Conservation (phyloP, 2,113 vertebrate species). For the Corvus moneduloides region DNA sequence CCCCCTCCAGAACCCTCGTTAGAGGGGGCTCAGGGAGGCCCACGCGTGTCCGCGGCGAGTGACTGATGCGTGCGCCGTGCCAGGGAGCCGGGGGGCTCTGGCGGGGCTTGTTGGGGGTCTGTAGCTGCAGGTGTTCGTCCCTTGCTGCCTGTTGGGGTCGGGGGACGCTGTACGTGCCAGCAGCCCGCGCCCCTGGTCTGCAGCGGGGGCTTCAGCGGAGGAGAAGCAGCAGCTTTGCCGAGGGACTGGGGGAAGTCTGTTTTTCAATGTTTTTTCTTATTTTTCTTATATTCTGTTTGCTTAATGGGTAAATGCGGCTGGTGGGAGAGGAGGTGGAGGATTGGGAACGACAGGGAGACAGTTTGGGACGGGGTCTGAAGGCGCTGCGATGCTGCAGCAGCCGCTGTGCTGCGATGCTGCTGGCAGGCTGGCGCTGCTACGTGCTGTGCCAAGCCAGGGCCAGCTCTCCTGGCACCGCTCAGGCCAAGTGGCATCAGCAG, state of each 20-base stretch:
- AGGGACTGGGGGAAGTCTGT: not conserved
- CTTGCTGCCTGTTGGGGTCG: not conserved
- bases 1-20: fast-evolving
- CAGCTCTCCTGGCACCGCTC: not conserved
- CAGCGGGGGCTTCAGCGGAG: not conserved
- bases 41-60: not conserved
- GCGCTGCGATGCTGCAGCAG: not conserved
- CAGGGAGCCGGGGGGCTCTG: not conserved
- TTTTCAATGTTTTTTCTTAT: fast-evolving
- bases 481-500: not conserved
- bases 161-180: not conserved
- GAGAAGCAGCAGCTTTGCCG: not conserved
- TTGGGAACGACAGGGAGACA: fast-evolving
- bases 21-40: not conserved
- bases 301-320: fast-evolving
- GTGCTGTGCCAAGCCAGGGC: not conserved
- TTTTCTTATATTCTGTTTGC: not conserved
- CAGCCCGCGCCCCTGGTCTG: fast-evolving
- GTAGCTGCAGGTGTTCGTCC: not conserved
- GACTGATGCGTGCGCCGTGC: not conserved
- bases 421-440: not conserved
- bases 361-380: not conserved
- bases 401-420: not conserved
- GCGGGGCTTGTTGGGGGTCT: not conserved
- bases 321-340: not conserved